A percentile compares a stretch with the other conserved stretches of the same genome.
Conservation (phyloP, 2,888 invertebrate species). For the Vannuccia rotundouncinata region DNA sequence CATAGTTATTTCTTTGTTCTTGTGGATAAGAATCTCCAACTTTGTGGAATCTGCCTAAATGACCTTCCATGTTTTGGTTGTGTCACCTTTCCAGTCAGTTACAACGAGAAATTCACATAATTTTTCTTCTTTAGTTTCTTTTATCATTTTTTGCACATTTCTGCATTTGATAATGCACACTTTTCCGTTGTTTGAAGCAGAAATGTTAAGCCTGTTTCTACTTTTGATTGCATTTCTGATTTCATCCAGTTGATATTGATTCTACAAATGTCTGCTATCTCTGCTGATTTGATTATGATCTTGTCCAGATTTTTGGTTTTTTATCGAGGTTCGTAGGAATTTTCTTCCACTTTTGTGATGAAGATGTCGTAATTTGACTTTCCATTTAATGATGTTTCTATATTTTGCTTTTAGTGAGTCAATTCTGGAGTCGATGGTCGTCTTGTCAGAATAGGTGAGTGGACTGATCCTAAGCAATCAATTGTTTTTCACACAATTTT, state of each 20-base stretch:
- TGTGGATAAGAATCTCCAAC: not conserved
- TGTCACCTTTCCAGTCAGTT: constrained; percentile 19
- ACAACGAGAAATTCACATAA: not conserved
- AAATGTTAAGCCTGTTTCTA: constrained; percentile 9
- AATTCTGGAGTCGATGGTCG: constrained; percentile 11
- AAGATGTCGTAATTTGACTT: constrained; percentile 17
- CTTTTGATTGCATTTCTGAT: constrained; percentile 21
- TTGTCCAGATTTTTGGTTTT: constrained; percentile 11
- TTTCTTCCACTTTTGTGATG: not conserved
- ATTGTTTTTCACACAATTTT: not conserved
- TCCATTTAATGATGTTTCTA: constrained; percentile 1
- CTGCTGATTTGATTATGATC: constrained; percentile 9
- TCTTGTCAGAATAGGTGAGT: constrained; percentile 16
- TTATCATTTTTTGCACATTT: constrained; percentile 15
- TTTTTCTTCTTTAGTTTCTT: constrained; percentile 10
- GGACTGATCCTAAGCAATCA: not conserved
- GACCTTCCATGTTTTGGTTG: not conserved
- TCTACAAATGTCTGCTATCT: not conserved
- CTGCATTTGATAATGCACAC: not conserved
- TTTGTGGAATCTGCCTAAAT: not conserved
- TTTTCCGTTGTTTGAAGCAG: not conserved
- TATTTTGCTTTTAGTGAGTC: constrained; percentile 14
- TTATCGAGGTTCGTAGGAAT: constrained; percentile 17
- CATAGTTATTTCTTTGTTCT: not conserved
- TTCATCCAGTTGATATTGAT: constrained; percentile 15